Evolutionary conservation across 2,888 invertebrate genomes (phyloP), one percentile per base, ranked within the genome.

Genomic region (Hetaerina titia): DNA sequence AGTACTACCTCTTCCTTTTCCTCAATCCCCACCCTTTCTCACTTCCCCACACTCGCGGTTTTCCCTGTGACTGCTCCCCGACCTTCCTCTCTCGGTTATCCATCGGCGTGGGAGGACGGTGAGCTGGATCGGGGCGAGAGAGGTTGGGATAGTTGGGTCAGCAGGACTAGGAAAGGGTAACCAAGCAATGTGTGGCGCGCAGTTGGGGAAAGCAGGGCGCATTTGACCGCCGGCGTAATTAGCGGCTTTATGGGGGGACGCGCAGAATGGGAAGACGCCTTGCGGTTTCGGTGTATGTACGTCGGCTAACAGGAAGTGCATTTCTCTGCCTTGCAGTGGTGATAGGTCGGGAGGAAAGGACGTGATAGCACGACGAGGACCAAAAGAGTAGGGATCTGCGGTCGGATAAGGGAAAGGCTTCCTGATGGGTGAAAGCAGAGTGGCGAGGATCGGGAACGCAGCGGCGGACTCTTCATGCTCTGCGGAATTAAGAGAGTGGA

Each of bases 141-240:
- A 17, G 11, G 17, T 60, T 15, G 13, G 60, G 11, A 17, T 60
- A 17, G 60, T 15, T 60, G 60, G 60, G 13, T 60, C 60, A 60
- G 60, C 17, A 17, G 60, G 60, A 17, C 11, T 17, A 60, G 60
- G 17, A 15, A 15, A 60, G 17, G 60, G 60, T 60, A 17, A 17
- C 17, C 60, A 17, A 60, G 60, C 60, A 60, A 60, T 60, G 60
- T 11, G 60, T 17, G 31, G 11, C 25, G 81, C 81, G 81, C 81
- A 31, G 81, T 81, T 8, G n/a, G 69, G n/a, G 31, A 81, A 31
- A 22, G 31, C 31, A 25, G 69, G 31, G 81, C 69, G 92, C 69
- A 56, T 69, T 92, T 56, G 92, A 92, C 92, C 92, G 74, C 92
- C 64, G 74, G 69, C 92, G 92, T 92, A 92, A 92, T 92, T 92